Base-by-base conservation (phyloP, 2,113 vertebrate species). In the Lontra canadensis region DNA sequence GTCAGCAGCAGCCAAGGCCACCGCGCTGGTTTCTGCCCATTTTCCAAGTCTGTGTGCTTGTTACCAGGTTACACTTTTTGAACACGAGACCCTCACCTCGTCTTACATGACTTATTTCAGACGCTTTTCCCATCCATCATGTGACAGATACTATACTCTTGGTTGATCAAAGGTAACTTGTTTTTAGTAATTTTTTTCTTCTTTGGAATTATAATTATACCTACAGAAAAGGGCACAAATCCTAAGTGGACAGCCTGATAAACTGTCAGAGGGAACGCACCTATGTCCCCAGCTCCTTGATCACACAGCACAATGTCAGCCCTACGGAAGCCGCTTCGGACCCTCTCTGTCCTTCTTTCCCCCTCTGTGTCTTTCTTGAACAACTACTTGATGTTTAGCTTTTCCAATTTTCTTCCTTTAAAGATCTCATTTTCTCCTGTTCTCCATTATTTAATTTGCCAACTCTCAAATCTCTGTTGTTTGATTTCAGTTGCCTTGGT, bases 331-430 rank as follows among this genome's bases (percentile, higher is more conserved):
- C 42, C 7, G 1, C 42, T 42, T 78, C 0, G 4, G 44, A 47
- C 42, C 29, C 71, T 65, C 63, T 69, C 34, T 69, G 34, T 69
- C 67, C n/a, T 36, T 36, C 9, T 36, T 9, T 3, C 18, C 4
- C 65, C 18, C 65, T n/a, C 31, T 36, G 34, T 81, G n/a, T 31
- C 31, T 21, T 39, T 91, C 84, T 63, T 89, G 44, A 91, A 44
- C 78, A 63, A 21, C 85, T 90, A 92, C 7, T 95, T 82, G 57
- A 65, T 65, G 49, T 67, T 82, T 69, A 76, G 5, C 39, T 92
- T 74, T n/a, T 97, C 73, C 76, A 21, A 36, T 79, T 80, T 92
- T 88, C 80, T 55, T 98, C 17, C 9, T 91, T 94, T 74, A 67
- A 94, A 94, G 78, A 65, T 90, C n/a, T 82, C 20, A 21, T 79